These are phyloP conservation scores for Pammene fasciana DNA, from an alignment of 2,888 invertebrate species.

Conservation along the genomic window DNA sequence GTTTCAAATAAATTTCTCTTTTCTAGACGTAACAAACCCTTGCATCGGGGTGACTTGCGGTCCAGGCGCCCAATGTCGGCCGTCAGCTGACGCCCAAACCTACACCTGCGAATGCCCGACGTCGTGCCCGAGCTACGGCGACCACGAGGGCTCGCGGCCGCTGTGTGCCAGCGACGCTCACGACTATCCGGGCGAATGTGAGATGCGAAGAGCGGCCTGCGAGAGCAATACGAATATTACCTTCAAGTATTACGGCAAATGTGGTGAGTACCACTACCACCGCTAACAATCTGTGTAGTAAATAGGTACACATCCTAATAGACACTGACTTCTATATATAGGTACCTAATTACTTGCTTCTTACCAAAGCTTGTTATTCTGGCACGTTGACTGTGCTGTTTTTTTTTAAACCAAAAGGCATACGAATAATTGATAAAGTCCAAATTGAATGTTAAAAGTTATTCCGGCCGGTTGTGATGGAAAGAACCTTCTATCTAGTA, in stretches of 20 bases:
- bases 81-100: slow-evolving; percentile 86
- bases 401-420: background rate
- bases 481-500: too few species aligned
- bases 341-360: too few species aligned
- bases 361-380: background rate
- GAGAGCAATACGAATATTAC: slow-evolving; percentile 88
- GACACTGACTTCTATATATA: too few species aligned
- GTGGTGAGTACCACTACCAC: slow-evolving; percentile 86
- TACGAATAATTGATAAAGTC: background rate
- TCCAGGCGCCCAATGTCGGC: slow-evolving; percentile 89
- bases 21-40: slow-evolving; percentile 85
- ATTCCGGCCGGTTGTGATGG: too few species aligned
- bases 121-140: slow-evolving; percentile 91
- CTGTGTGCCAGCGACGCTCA: slow-evolving; percentile 93
- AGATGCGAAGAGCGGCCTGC: slow-evolving; percentile 91
- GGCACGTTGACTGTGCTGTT: background rate
- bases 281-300: too few species aligned
- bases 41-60: slow-evolving; percentile 91
- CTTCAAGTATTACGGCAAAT: slow-evolving; percentile 92
- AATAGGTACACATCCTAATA: too few species aligned
- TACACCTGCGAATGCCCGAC: slow-evolving; percentile 91
- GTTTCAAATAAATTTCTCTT: slow-evolving; percentile 3
- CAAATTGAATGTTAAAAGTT: background rate
- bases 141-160: slow-evolving; percentile 90
- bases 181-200: slow-evolving; percentile 93